phyloP scores from a whole-genome alignment of 1,140 invertebrate genomes.

The Pemphigus obesinymphae region DNA sequence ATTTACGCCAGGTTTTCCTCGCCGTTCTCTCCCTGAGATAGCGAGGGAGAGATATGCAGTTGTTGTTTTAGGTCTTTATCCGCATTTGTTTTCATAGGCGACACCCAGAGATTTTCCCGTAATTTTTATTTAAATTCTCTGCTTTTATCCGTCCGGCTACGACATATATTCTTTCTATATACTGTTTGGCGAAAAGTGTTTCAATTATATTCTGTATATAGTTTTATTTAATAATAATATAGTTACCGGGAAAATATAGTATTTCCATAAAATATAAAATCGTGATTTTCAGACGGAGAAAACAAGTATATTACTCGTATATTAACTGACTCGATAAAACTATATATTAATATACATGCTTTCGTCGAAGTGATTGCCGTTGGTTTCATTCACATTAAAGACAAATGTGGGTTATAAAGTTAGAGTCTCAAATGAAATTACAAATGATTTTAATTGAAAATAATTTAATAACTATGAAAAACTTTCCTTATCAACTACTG shows the following conservation, averaged over 20 bases:
- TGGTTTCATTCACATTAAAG: not conserved
- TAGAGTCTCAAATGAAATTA: not conserved
- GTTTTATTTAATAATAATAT: not conserved
- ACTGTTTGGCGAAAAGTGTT: not conserved
- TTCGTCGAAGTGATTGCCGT: not conserved
- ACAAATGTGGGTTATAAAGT: not conserved
- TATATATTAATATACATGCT: no score
- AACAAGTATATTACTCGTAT: not conserved
- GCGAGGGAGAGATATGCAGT: conserved; percentile 10
- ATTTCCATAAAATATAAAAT: not conserved
- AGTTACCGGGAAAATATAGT: not conserved
- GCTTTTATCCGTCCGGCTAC: not conserved
- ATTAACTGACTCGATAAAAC: not conserved
- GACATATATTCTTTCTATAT: not conserved
- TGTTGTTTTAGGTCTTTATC: conserved; percentile 39
- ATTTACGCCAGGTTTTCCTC: conserved; percentile 11
- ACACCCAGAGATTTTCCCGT: not conserved
- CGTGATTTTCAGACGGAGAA: no score
- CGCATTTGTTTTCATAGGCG: conserved; percentile 33
- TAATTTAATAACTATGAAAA: not conserved
- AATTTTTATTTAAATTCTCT: conserved; percentile 23
- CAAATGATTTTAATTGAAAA: not conserved
- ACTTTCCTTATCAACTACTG: not conserved
- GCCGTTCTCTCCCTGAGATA: not conserved
- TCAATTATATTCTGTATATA: not conserved